phyloP scores from a whole-genome alignment of 2,797 vertebrate genomes.

The Spea hammondii region DNA sequence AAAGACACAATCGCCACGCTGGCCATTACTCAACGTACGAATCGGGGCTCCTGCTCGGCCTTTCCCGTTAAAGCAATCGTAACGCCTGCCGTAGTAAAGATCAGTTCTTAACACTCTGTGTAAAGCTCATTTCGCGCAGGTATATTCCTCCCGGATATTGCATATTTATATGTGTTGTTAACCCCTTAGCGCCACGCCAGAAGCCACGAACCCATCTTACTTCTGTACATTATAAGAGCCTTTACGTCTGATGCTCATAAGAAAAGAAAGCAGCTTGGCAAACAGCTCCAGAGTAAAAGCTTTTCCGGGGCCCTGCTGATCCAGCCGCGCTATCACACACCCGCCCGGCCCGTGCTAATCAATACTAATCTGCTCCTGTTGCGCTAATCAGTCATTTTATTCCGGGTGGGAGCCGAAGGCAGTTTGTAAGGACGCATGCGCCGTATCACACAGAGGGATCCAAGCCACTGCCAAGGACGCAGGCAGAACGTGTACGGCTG shows the following conservation, averaged over 20 bases:
- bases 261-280: slow-evolving; percentile 14
- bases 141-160: too few relatives aligned
- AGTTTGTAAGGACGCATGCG: too few relatives aligned
- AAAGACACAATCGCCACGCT: too few relatives aligned
- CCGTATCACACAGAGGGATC: neutral
- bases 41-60: too few relatives aligned
- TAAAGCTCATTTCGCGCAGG: too few relatives aligned
- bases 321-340: neutral
- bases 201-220: slow-evolving; percentile 12
- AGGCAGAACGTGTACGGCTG: neutral
- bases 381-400: slow-evolving; percentile 20
- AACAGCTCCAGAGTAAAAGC: slow-evolving; percentile 13
- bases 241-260: slow-evolving; percentile 15
- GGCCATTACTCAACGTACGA: too few relatives aligned
- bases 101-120: too few relatives aligned
- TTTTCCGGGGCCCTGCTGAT: neutral
- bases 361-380: neutral
- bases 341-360: neutral
- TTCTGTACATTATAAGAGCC: slow-evolving; percentile 36
- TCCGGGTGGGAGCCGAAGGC: neutral
- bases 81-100: too few relatives aligned
- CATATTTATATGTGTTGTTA: too few relatives aligned
- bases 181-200: neutral
- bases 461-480: neutral
- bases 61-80: too few relatives aligned